These are phyloP conservation scores for Phalloptychus januarius DNA, from an alignment of 2,797 vertebrate genomes.

Conservation along the genomic window DNA sequence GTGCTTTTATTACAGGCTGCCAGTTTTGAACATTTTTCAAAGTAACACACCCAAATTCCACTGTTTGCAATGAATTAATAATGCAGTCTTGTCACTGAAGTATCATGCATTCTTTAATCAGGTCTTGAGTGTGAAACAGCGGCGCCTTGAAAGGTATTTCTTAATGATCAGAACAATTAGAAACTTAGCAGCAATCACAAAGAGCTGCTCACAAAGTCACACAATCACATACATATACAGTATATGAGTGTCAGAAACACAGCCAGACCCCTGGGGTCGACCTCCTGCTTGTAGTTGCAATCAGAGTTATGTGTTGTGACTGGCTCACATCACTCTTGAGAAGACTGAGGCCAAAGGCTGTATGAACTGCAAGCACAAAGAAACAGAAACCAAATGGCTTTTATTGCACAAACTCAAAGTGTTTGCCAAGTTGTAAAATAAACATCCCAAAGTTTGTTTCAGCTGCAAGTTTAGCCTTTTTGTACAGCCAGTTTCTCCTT, in stretches of 20 bases:
- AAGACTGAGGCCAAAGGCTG: conserved; percentile 61
- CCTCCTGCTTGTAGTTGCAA: conserved; percentile 49
- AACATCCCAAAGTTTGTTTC: conserved; percentile 68
- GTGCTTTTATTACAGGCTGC: conserved; percentile 92
- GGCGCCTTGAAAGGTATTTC: conserved; percentile 84
- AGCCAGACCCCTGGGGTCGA: conserved; percentile 50
- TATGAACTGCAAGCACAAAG: conserved; percentile 62
- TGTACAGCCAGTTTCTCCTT: conserved; percentile 34
- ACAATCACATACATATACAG: conserved; percentile 41
- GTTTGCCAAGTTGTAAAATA: conserved; percentile 63
- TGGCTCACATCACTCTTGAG: conserved; percentile 64
- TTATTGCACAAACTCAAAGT: conserved; percentile 64
- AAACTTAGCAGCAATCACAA: conserved; percentile 70
- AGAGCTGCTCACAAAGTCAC: conserved; percentile 52
- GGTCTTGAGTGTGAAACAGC: conserved; percentile 76
- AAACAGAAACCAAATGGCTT: conserved; percentile 49
- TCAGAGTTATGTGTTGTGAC: conserved; percentile 61
- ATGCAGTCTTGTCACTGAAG: conserved; percentile 90
- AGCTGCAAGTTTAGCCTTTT: not conserved
- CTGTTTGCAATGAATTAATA: conserved; percentile 96
- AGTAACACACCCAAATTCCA: conserved; percentile 92
- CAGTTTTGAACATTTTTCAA: conserved; percentile 97
- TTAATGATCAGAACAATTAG: conserved; percentile 84
- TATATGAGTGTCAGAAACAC: conserved; percentile 25
- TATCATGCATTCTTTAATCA: conserved; percentile 92